Base-by-base conservation (phyloP, 1,140 invertebrate species). In the Cotesia glomerata region DNA sequence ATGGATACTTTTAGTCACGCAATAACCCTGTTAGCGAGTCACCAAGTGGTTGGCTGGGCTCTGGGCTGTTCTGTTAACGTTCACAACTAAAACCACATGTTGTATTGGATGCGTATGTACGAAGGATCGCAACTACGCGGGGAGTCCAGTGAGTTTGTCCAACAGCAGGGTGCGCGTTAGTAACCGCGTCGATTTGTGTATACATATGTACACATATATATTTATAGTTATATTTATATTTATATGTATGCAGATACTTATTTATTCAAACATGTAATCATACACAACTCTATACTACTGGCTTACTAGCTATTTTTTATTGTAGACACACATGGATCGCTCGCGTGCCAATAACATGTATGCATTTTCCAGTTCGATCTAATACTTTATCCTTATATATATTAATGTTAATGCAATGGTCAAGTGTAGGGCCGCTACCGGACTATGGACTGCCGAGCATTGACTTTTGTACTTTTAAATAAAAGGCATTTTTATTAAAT, bases 11-110 rank as follows among this genome's bases (percentile, higher is more conserved):
- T 18, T 72, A 74, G 80, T 82, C 83, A 84, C 82, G 84, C 83
- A 76, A 86, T 83, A 84, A 75, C 81, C 79, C 78, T 85, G 82
- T 85, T 84, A 84, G 81, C 79, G 79, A 80, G 78, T 83, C 76
- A 75, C 79, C 80, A 82, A 82, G 82, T 83, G 81, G 81, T 80
- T 81, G 76, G 75, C 76, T 74, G 73, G 77, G 16, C 18, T 77
- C 76, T 45, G 76, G 78, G 34, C 69, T 64, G 56, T 18, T 45
- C 35, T 52, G 62, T 64, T 65, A 36, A 51, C 69, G 64, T 65
- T 72, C 45, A 58, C 32, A 67, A 68, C 26, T 59, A 26, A 58
- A 61, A 45, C 36, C 45, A 72, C 39, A 58, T 59, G 26, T 67
- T 56, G 51, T 62, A 58, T 58, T 58, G 16, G 56, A 58, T 58